Percentiles rank a stretch among this genome's conserved stretches.
These are phyloP conservation scores for Cardiocondyla obscurior DNA, from an alignment of 1,140 invertebrate genomes.

Conservation along the genomic window DNA sequence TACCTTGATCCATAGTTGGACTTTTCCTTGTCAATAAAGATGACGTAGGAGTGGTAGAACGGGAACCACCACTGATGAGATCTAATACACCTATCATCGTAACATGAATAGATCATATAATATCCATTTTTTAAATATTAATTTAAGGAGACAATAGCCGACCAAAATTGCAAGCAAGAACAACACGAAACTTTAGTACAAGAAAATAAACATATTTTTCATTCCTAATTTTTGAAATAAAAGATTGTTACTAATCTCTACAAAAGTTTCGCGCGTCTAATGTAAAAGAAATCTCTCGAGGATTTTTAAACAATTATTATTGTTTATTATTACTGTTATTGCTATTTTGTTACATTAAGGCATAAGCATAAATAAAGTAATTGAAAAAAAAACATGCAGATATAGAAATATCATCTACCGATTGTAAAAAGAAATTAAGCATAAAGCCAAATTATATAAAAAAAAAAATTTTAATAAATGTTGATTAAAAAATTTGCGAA, in stretches of 20 bases:
- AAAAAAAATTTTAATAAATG: neutral
- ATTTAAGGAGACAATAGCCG: neutral
- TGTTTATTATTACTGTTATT: constrained; percentile 75
- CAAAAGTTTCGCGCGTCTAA: constrained; percentile 20
- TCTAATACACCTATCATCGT: constrained; percentile 86
- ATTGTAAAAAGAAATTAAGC: constrained; percentile 24
- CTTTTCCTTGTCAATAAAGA: constrained; percentile 89
- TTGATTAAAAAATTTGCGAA: constrained; percentile 5
- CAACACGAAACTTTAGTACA: constrained; percentile 33
- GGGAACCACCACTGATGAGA: constrained; percentile 89
- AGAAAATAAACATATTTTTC: constrained; percentile 18
- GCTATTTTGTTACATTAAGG: constrained; percentile 71
- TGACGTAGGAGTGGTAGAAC: constrained; percentile 89
- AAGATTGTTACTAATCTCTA: constrained; percentile 15
- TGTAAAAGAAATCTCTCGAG: constrained; percentile 42
- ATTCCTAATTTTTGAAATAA: constrained; percentile 41
- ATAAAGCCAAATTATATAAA: neutral
- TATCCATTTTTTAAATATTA: neutral
- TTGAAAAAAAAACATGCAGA: constrained; percentile 33
- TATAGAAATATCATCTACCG: constrained; percentile 50
- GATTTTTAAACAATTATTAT: constrained; percentile 47
- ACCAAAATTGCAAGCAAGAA: constrained; percentile 13
- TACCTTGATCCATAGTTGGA: constrained; percentile 92
- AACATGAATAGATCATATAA: constrained; percentile 4
- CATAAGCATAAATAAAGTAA: constrained; percentile 13